These are phyloP conservation scores for Cosmorhoe ocellata DNA, from an alignment of 2,888 invertebrate species.

Conservation along the genomic window DNA sequence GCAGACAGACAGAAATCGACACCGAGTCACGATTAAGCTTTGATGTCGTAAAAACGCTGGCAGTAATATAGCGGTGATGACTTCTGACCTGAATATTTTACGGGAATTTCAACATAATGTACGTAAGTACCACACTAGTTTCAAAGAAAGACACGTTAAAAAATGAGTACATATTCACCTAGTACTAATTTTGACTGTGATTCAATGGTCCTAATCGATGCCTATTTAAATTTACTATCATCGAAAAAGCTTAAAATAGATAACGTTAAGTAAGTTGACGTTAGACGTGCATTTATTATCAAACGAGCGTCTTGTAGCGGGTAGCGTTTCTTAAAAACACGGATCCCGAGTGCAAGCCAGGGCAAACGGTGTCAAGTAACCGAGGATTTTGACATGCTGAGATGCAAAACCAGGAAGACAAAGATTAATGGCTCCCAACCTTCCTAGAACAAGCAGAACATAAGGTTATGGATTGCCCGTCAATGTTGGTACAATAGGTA, in stretches of 20 bases:
- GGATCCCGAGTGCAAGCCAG: not conserved
- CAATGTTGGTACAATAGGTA: slow-evolving; percentile 16
- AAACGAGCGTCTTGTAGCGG: not conserved
- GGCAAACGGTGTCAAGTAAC: slow-evolving; percentile 32
- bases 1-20: slow-evolving; percentile 33
- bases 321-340: not conserved
- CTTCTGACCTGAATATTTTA: too few species aligned
- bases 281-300: not conserved
- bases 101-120: too few species aligned
- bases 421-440: slow-evolving; percentile 32
- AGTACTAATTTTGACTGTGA: too few species aligned
- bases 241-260: too few species aligned
- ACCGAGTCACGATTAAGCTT: slow-evolving; percentile 34
- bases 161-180: too few species aligned
- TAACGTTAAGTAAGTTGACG: too few species aligned
- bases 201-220: too few species aligned
- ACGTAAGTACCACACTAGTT: too few species aligned
- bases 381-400: slow-evolving; percentile 33
- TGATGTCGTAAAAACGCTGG: not conserved
- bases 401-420: slow-evolving; percentile 36
- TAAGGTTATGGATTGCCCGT: slow-evolving; percentile 33
- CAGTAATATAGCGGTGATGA: not conserved
- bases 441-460: slow-evolving; percentile 32
- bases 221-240: too few species aligned
- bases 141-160: too few species aligned